Conservation (phyloP, 2,113 vertebrate genomes). For the Leiothrix lutea region DNA sequence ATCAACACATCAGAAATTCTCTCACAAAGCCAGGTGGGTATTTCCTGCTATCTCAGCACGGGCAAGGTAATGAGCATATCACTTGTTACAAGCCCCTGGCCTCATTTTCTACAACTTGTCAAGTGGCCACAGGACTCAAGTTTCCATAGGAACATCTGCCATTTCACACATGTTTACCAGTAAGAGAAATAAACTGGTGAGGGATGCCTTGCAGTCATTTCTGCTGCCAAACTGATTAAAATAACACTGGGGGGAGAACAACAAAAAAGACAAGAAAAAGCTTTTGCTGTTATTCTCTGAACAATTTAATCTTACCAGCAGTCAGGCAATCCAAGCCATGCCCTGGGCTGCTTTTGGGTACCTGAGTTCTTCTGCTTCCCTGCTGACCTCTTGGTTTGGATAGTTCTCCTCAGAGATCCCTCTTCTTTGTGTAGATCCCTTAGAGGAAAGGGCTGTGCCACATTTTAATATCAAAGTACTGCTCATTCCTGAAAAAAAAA, state of each 20-base stretch:
- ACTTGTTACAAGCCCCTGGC: background rate
- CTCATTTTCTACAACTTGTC: background rate
- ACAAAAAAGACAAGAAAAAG: background rate
- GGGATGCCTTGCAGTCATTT: background rate
- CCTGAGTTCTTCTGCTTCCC: background rate
- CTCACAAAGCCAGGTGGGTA: background rate
- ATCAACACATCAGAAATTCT: background rate
- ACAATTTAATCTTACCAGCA: background rate
- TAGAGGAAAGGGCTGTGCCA: background rate
- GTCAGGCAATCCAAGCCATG: rapidly evolving
- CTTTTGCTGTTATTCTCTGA: background rate
- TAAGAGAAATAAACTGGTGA: background rate
- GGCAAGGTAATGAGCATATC: background rate
- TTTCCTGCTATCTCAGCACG: background rate
- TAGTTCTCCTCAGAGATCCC: background rate
- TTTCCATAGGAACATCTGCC: background rate
- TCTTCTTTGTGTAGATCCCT: background rate
- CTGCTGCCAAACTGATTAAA: background rate
- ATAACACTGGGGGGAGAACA: background rate
- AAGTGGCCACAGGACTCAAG: background rate
- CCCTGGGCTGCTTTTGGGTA: background rate
- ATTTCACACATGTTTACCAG: background rate
- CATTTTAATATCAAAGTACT: background rate
- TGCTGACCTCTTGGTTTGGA: background rate
- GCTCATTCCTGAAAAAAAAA: background rate